Conservation (phyloP, 2,888 invertebrate species). For the Parochlus steinenii region DNA sequence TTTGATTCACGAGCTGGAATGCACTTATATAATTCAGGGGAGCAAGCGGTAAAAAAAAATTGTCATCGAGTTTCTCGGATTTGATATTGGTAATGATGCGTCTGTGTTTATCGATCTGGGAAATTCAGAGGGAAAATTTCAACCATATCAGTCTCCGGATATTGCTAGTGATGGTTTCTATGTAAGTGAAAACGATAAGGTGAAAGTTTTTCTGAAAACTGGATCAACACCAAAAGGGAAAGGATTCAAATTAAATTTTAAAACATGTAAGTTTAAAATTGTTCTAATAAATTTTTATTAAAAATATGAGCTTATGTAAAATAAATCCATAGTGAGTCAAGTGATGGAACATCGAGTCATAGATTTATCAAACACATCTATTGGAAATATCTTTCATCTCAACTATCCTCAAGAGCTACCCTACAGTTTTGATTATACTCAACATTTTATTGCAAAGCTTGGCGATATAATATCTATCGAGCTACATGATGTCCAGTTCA, state of each 20-base stretch:
- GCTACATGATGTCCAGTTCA: slow-evolving; percentile 32
- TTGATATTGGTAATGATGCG: slow-evolving; percentile 38
- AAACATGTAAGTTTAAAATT: slow-evolving; percentile 34
- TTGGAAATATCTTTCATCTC: slow-evolving; percentile 35
- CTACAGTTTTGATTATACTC: slow-evolving; percentile 34
- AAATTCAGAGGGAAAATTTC: slow-evolving; percentile 34
- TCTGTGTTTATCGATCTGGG: slow-evolving; percentile 42
- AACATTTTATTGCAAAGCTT: slow-evolving; percentile 38
- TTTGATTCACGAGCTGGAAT: slow-evolving; percentile 52
- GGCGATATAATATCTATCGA: slow-evolving; percentile 36
- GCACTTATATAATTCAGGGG: slow-evolving; percentile 53
- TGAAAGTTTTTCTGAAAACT: slow-evolving; percentile 45
- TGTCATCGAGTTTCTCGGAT: slow-evolving; percentile 50
- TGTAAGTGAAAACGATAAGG: slow-evolving; percentile 43
- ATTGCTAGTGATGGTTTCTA: slow-evolving; percentile 49
- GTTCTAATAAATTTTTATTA: too few relatives aligned
- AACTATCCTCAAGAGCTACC: slow-evolving; percentile 41
- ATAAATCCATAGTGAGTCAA: slow-evolving; percentile 20
- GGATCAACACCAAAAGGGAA: slow-evolving; percentile 44
- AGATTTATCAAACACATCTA: slow-evolving; percentile 28
- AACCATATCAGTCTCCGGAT: slow-evolving; percentile 37
- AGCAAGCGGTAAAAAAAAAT: slow-evolving; percentile 50
- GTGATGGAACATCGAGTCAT: slow-evolving; percentile 31
- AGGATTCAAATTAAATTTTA: slow-evolving; percentile 51
- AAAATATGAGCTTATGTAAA: background rate